Conservation (phyloP, 2,797 vertebrate species). For the Amblyopsis hoosieri region DNA sequence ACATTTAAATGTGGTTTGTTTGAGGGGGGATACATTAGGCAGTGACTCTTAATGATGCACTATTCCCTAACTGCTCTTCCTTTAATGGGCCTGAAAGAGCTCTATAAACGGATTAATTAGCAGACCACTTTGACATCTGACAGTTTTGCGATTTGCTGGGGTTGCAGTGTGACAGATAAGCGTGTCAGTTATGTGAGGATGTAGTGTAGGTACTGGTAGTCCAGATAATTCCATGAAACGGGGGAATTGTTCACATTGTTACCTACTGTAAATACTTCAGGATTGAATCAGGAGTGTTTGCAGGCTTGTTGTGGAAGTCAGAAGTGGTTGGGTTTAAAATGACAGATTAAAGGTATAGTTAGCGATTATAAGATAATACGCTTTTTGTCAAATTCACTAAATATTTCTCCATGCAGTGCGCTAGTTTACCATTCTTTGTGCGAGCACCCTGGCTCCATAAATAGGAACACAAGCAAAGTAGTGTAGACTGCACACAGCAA, state of each 20-base stretch:
- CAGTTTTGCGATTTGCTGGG: slow-evolving; percentile 61
- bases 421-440: too few relatives aligned
- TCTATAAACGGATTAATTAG: slow-evolving; percentile 79
- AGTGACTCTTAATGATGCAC: slow-evolving; percentile 59
- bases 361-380: too few relatives aligned
- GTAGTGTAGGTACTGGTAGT: slow-evolving; percentile 8
- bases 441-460: too few relatives aligned
- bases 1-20: slow-evolving; percentile 68
- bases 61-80: slow-evolving; percentile 50
- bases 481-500: too few relatives aligned
- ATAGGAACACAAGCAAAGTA: too few relatives aligned
- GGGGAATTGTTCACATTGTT: slow-evolving; percentile 18
- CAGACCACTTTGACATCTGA: slow-evolving; percentile 66
- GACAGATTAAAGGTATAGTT: slow-evolving; percentile 22
- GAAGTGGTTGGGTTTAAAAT: slow-evolving; percentile 10
- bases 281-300: slow-evolving; percentile 45
- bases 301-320: slow-evolving; percentile 17
- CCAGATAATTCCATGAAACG: slow-evolving; percentile 26
- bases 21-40: slow-evolving; percentile 63
- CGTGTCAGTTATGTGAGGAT: slow-evolving; percentile 30
- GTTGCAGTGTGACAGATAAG: slow-evolving; percentile 49
- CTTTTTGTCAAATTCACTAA: too few relatives aligned
- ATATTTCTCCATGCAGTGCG: too few relatives aligned
- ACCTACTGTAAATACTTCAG: slow-evolving; percentile 46
- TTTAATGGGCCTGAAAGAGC: slow-evolving; percentile 66